Evolutionary conservation across 2,797 vertebrate species (phyloP), one percentile per base, ranked within the genome.

Genomic region (Lacerta bilineata): DNA sequence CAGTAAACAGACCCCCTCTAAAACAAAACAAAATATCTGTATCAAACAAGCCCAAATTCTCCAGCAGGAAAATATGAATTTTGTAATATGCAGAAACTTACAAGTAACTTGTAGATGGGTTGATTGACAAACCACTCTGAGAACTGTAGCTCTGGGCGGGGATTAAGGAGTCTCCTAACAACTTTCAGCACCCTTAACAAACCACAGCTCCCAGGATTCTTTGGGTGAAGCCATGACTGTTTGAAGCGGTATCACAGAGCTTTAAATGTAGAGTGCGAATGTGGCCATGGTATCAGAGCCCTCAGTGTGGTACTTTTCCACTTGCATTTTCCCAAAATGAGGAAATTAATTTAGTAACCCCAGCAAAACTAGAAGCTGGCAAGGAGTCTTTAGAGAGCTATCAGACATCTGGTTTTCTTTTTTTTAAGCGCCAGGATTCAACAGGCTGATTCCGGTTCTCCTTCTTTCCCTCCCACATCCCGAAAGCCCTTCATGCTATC

Each of bases 401-500:
- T 82, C 41, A 43, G 88, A 59, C 13, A 29, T 0, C 0, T 0
- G 50, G 50, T 55, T 55, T 1, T 46, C 69, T 23, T 1, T 55
- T 43, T 43, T 50, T 41, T 55, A 25, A 78, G 59, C 43, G 55
- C 69, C 50, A 55, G 74, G 82, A 75, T 64, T 72, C 46, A 6
- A 3, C 20, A 7, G 41, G 17, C 27, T 41, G 46, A 8, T 68
- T 80, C 75, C 18, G 29, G 17, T 68, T 80, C 75, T 74, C 68
- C 17, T 5, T 43, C 68, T 88, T 66, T 55, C 20, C 59, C 13
- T 59, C 27, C 27, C 43, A 11, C 55, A 5, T 39, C 13, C n/a
- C 74, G 59, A 41, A 1, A 64, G 72, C 36, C 41, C 61, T 29
- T 80, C 33, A 0, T 1, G 8, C 41, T 0, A 0, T 61, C 59